phyloP scores from a whole-genome alignment of 1,140 invertebrate genomes.

The Scaptomyza graminum region DNA sequence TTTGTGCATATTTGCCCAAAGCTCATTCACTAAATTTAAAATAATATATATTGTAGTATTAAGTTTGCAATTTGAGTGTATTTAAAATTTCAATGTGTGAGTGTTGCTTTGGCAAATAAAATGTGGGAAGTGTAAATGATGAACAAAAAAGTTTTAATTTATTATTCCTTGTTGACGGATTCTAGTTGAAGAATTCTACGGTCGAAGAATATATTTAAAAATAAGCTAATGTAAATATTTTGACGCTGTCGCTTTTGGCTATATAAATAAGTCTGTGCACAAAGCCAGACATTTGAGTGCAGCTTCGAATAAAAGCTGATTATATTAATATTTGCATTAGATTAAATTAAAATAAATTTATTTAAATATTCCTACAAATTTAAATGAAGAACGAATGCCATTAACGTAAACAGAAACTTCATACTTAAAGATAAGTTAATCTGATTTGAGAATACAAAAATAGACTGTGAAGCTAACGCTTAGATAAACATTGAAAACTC shows the following conservation, averaged over 20 bases:
- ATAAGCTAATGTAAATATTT: constrained; percentile 28
- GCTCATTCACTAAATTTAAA: constrained; percentile 51
- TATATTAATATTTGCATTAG: too few species aligned
- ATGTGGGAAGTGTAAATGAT: constrained; percentile 11
- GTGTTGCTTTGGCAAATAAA: constrained; percentile 24
- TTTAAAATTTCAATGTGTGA: not conserved
- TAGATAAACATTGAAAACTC: too few species aligned
- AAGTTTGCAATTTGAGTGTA: not conserved
- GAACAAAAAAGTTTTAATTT: constrained; percentile 10
- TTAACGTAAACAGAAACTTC: too few species aligned
- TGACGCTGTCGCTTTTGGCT: constrained; percentile 1
- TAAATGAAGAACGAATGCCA: too few species aligned
- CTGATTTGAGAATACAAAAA: too few species aligned
- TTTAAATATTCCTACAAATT: too few species aligned
- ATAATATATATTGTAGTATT: constrained; percentile 3
- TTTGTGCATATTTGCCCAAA: constrained; percentile 39
- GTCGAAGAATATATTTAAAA: not conserved
- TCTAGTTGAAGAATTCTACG: not conserved
- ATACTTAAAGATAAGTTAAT: too few species aligned
- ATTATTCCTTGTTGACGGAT: not conserved
- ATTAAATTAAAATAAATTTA: too few species aligned
- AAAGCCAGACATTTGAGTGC: too few species aligned
- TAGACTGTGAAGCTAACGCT: too few species aligned
- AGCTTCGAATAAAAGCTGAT: too few species aligned
- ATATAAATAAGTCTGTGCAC: too few species aligned